Percentiles rank a stretch among this genome's conserved stretches.
phyloP scores from a whole-genome alignment of 2,888 invertebrate species.

The Trichogramma dendrolimi region DNA sequence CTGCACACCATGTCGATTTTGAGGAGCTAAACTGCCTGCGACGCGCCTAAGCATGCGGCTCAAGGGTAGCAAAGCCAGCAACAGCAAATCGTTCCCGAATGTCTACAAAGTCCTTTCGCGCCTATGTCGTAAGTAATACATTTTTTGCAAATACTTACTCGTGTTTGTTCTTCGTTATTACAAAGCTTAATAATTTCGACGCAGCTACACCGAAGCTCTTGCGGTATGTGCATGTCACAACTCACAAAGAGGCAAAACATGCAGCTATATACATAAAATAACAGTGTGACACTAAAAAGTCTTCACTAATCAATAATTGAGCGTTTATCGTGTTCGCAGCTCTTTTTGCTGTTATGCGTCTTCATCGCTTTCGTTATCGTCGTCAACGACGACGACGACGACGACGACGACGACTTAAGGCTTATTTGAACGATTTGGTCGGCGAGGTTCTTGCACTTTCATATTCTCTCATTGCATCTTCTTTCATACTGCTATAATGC shows the following conservation, averaged over 20 bases:
- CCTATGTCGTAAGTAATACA: conserved; percentile 48
- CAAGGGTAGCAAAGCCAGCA: conserved; percentile 44
- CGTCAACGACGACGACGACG: too few species aligned
- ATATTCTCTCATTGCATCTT: too few species aligned
- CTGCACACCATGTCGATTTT: too few species aligned
- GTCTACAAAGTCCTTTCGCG: conserved; percentile 50
- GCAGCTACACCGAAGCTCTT: too few species aligned
- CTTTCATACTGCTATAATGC: too few species aligned
- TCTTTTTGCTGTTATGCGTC: background rate
- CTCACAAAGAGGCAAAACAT: too few species aligned
- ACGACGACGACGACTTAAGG: too few species aligned
- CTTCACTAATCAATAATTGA: conserved; percentile 26
- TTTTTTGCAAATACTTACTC: background rate
- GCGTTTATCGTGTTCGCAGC: conserved; percentile 6
- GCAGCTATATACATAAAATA: too few species aligned
- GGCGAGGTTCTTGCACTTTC: too few species aligned
- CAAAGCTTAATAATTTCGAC: background rate
- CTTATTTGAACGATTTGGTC: too few species aligned
- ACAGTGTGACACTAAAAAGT: conserved; percentile 8
- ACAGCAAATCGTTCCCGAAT: conserved; percentile 48
- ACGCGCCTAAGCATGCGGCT: conserved; percentile 47
- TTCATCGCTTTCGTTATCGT: too few species aligned
- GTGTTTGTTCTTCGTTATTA: background rate
- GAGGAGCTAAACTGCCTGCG: conserved; percentile 9
- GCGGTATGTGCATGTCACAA: too few species aligned